A percentile compares a stretch with the other conserved stretches of the same genome.
These are phyloP conservation scores for Pandemis heparana DNA, from an alignment of 2,888 invertebrate species.

Conservation along the genomic window DNA sequence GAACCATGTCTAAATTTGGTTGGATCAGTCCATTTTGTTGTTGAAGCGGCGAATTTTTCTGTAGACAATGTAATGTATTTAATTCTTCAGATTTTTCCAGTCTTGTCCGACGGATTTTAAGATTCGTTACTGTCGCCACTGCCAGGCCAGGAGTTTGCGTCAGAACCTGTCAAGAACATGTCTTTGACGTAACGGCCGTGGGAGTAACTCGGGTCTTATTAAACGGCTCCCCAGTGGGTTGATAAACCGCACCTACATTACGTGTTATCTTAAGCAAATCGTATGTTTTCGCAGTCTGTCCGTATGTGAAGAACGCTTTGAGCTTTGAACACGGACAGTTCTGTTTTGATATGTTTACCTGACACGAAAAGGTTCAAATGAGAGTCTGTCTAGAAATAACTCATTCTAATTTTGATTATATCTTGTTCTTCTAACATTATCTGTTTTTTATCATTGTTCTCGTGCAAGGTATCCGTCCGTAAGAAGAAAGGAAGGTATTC, in stretches of 20 bases:
- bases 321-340: background rate
- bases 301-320: background rate
- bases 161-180: slow-evolving; percentile 29
- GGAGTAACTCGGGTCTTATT: background rate
- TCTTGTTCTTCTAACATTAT: background rate
- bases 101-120: background rate
- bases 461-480: no score
- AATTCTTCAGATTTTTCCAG: background rate
- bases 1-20: no score
- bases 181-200: slow-evolving; percentile 31
- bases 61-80: background rate
- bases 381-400: no score
- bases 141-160: slow-evolving; percentile 19
- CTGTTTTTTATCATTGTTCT: no score
- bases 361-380: background rate
- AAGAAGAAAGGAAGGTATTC: no score
- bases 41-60: no score
- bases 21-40: no score
- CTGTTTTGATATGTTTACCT: background rate
- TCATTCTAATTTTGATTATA: background rate
- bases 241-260: slow-evolving; percentile 24
- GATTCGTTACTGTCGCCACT: background rate
- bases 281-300: background rate
- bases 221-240: slow-evolving; percentile 12
- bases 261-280: slow-evolving; percentile 5